A percentile compares a stretch with the other conserved stretches of the same genome.
Conservation (phyloP, 2,888 invertebrate genomes). For the Fabriciana adippe region DNA sequence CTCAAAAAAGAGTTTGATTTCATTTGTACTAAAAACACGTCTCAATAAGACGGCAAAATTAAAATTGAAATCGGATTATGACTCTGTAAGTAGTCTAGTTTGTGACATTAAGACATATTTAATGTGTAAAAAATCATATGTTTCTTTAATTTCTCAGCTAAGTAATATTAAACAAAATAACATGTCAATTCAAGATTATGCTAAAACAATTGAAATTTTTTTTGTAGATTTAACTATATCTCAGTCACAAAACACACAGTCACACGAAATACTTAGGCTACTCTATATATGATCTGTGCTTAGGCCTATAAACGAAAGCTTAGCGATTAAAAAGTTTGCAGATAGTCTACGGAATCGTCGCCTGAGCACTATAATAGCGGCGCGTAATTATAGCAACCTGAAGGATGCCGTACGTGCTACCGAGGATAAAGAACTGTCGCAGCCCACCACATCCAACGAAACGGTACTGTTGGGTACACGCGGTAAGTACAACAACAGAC, state of each 20-base stretch:
- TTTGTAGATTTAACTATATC: too few species aligned
- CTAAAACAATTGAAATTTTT: too few species aligned
- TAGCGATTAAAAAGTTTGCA: constrained; percentile 35
- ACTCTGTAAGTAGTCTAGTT: constrained; percentile 1
- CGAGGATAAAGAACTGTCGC: constrained; percentile 26
- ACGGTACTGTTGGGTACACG: constrained; percentile 1
- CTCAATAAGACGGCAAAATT: neutral
- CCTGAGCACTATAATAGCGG: constrained; percentile 31
- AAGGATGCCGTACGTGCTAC: constrained; percentile 34
- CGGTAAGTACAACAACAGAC: constrained; percentile 2
- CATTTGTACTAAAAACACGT: constrained; percentile 2
- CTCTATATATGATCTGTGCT: too few species aligned
- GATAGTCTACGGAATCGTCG: constrained; percentile 30
- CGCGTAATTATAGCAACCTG: constrained; percentile 26
- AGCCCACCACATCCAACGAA: constrained; percentile 2
- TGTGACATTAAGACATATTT: constrained; percentile 6
- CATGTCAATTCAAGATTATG: too few species aligned
- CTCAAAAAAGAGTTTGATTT: constrained; percentile 1
- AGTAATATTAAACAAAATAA: too few species aligned
- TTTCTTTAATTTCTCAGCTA: too few species aligned
- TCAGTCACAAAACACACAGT: too few species aligned
- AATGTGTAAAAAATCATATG: neutral
- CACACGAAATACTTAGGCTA: constrained; percentile 7
- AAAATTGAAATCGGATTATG: constrained; percentile 1
- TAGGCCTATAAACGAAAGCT: constrained; percentile 32